phyloP scores from a whole-genome alignment of 2,888 invertebrate genomes.

The Ceratothoa steindachneri region DNA sequence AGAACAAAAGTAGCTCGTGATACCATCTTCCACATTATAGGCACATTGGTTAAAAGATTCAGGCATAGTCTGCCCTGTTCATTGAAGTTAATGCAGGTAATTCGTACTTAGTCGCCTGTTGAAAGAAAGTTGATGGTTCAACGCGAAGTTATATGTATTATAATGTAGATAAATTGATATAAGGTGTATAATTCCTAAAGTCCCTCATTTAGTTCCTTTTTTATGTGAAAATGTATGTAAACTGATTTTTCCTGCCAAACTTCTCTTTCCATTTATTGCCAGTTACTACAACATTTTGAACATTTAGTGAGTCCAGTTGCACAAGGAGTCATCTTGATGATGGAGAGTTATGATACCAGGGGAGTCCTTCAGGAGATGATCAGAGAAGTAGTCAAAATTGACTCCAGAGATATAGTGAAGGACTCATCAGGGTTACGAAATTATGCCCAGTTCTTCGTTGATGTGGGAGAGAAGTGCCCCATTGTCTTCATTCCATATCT shows the following conservation, averaged over 20 bases:
- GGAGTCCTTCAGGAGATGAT: conserved; percentile 70
- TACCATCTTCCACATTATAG: conserved; percentile 73
- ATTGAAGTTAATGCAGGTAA: conserved; percentile 63
- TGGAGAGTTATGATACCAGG: conserved; percentile 64
- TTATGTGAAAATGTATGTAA: too few species aligned
- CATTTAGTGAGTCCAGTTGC: conserved; percentile 67
- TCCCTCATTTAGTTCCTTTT: too few species aligned
- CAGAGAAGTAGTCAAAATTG: conserved; percentile 67
- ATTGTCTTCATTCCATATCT: conserved; percentile 62
- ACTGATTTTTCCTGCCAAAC: too few species aligned
- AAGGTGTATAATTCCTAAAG: too few species aligned
- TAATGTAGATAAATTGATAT: too few species aligned
- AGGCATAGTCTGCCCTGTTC: conserved; percentile 76
- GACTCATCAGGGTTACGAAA: conserved; percentile 49
- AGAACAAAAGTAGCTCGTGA: conserved; percentile 52
- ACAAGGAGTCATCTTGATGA: conserved; percentile 66
- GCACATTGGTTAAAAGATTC: conserved; percentile 73
- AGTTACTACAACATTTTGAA: conserved; percentile 72
- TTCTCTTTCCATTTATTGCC: too few species aligned
- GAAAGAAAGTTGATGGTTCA: too few species aligned
- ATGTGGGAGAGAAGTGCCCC: conserved; percentile 63
- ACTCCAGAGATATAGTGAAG: conserved; percentile 56
- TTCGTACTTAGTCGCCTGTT: conserved; percentile 15
- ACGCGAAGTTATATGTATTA: too few species aligned
- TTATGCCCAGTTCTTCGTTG: conserved; percentile 61